phyloP scores from a whole-genome alignment of 2,113 vertebrate species.

The Paraplagusia blochii region DNA sequence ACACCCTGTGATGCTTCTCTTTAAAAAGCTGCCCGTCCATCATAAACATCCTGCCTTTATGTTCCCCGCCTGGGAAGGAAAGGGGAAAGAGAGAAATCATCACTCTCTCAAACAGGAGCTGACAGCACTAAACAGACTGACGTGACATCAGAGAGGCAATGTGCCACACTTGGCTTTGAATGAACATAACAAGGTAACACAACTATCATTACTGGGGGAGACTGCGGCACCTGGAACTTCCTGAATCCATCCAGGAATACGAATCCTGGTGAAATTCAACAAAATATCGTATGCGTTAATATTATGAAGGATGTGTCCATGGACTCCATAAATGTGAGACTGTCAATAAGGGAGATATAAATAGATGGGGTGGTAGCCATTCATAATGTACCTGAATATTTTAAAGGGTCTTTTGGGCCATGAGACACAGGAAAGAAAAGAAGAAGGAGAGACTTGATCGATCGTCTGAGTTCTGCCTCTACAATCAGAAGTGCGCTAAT shows the following conservation, averaged over 20 bases:
- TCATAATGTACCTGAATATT: slow-evolving; percentile 79
- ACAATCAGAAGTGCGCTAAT: slow-evolving; percentile 72
- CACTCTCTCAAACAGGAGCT: slow-evolving; percentile 65
- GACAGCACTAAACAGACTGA: slow-evolving; percentile 69
- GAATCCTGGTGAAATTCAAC: slow-evolving; percentile 6
- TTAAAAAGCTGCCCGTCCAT: slow-evolving; percentile 74
- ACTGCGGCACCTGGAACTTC: slow-evolving; percentile 35
- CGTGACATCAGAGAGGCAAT: slow-evolving; percentile 64
- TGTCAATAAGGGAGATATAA: slow-evolving; percentile 77
- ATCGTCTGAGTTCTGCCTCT: slow-evolving; percentile 66
- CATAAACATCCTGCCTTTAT: slow-evolving; percentile 72
- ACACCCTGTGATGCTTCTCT: slow-evolving; percentile 69
- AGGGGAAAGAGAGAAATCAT: slow-evolving; percentile 64
- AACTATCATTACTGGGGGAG: slow-evolving; percentile 62
- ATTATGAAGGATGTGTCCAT: no score
- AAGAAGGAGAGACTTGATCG: slow-evolving; percentile 66
- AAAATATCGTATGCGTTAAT: not conserved
- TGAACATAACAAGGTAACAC: slow-evolving; percentile 67
- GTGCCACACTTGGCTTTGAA: slow-evolving; percentile 60
- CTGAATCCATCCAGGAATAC: slow-evolving; percentile 17
- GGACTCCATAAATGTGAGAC: slow-evolving; percentile 73
- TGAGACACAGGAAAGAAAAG: slow-evolving; percentile 53
- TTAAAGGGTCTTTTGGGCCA: slow-evolving; percentile 75
- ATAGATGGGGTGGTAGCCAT: slow-evolving; percentile 73
- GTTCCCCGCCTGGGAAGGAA: slow-evolving; percentile 64